Base-by-base conservation (phyloP, 2,888 invertebrate genomes). In the Hoplodrina blanda region DNA sequence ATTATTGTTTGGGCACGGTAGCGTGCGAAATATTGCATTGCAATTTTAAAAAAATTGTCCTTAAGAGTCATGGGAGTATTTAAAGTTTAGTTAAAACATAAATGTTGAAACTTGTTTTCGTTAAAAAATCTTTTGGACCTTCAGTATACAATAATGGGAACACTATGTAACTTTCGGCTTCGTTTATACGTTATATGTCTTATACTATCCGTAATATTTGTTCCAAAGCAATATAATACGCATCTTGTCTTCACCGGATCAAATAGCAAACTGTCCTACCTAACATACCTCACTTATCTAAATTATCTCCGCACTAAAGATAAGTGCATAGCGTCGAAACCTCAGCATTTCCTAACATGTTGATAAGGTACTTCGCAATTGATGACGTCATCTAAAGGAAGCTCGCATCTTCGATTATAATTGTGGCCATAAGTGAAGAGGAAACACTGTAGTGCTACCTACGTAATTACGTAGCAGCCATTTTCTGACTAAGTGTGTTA, bases 281-380 rank as follows among this genome's bases (percentile, higher is more conserved):
- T 60, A 13, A 54, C 69, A 74, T 80, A 54, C 62, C 74, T 52
- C 13, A 4, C 76, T 81, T 81, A 83, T 82, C 82, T 76, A 11
- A 72, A 78, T 67, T 62, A 75, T 66, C 76, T 61, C n/a, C 57
- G 30, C 7, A 15, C 59, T 49, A 61, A 67, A 81, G 78, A 83
- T 82, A 82, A 83, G 62, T 59, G 55, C 69, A 62, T 62, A 60
- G 37, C 59, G 72, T 70, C n/a, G 50, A 79, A 68, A 65, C 71
- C 57, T 69, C 61, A 15, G 44, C 37, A 62, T 75, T 78, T 61
- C 70, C 25, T 62, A 67, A 78, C 63, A 68, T 10, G 17, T 49
- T 37, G 69, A 69, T 73, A 69, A 52, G 54, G n/a, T 61, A 59
- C 56, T 41, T 62, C 37, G 54, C 25, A 56, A 25, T 44, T 67